phyloP scores from a whole-genome alignment of 2,113 vertebrate species.

The Otus sunia region DNA sequence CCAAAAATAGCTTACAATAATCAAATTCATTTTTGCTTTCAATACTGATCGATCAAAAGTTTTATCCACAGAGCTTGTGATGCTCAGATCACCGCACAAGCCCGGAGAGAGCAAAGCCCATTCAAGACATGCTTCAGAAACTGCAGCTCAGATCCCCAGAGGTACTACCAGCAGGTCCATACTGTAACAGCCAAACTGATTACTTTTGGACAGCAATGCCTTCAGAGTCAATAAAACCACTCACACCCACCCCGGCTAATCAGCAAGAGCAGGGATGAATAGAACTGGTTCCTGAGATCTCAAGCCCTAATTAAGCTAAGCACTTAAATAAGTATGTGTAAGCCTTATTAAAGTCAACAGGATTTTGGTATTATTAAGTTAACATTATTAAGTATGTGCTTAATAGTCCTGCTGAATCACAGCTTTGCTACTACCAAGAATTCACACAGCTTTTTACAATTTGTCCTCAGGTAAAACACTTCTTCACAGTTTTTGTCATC shows the following conservation, averaged over 20 bases:
- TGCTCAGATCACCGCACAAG: background rate
- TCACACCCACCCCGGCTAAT: background rate
- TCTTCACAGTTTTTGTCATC: background rate
- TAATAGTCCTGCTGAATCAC: background rate
- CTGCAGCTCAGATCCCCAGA: background rate
- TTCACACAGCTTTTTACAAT: background rate
- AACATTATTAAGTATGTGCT: background rate
- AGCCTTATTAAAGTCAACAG: slow-evolving; percentile 12
- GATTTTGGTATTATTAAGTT: background rate
- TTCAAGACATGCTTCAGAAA: background rate
- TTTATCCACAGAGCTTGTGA: background rate
- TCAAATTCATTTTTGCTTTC: background rate
- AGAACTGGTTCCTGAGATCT: background rate
- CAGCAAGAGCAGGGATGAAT: background rate
- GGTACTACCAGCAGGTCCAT: background rate
- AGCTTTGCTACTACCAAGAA: background rate
- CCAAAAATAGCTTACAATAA: background rate
- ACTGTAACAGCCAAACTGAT: background rate
- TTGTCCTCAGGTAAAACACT: background rate
- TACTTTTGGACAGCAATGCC: background rate
- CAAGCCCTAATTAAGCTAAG: background rate
- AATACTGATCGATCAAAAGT: background rate
- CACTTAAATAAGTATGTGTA: background rate
- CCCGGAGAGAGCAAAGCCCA: background rate
- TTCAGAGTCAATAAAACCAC: background rate